Evolutionary conservation across 2,113 vertebrate species (phyloP), one percentile per base, ranked within the genome.

Genomic region (Pyrgilauda ruficollis): DNA sequence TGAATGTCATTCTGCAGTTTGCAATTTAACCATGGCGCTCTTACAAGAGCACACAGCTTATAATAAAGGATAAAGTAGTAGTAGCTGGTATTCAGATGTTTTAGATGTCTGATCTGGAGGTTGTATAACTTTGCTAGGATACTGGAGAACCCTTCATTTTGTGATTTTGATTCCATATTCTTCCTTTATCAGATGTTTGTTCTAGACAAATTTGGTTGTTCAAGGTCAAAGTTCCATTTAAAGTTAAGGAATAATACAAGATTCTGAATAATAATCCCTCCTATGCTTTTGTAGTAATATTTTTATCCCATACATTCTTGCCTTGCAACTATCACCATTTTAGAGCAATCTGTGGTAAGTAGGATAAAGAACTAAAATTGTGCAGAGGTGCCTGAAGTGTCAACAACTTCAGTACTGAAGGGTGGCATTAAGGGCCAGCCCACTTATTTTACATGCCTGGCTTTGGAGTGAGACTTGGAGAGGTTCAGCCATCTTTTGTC

Each of bases 321-420:
- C 23, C 44, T 75, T 95, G 27, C 58, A 84, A 56, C 28, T 17
- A 9, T 44, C 62, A 72, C 44, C 55, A 47, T 78, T 91, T 46
- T 67, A 50, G 52, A 59, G 28, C 55, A 74, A 30, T 77, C 46
- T 92, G 13, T 73, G 30, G 5, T 87, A 92, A 91, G 73, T 46
- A 92, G 64, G 73, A 30, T 96, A n/a, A 77, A 84, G 72, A 89
- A 63, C n/a, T 84, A 79, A 88, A 93, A 53, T 53, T 68, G 37
- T 78, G 22, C 46, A 66, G 49, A n/a, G 28, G n/a, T 80, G 41
- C 49, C n/a, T 87, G n/a, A 91, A 69, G 23, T 80, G n/a, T 94
- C 49, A 79, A 78, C n/a, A 84, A 6, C 61, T 90, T 82, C 11
- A 56, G 19, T 59, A 66, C 7, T 7, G 26, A 68, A 68, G 3